Evolutionary conservation across 1,140 invertebrate species (phyloP).

Genomic region (Caenorhabditis tropicalis): DNA sequence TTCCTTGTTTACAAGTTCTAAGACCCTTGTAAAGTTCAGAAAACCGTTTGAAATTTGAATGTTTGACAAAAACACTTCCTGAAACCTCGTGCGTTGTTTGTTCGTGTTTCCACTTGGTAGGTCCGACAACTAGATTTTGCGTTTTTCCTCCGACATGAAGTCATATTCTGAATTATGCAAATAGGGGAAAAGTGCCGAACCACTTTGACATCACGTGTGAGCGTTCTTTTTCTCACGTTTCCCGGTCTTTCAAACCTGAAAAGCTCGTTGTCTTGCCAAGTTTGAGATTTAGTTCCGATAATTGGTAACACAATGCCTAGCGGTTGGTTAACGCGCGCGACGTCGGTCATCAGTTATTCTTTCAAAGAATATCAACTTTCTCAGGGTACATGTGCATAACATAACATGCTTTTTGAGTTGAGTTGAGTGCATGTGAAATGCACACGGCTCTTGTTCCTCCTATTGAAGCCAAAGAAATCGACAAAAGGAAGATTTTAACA

Average conservation of each 20-base stretch:
- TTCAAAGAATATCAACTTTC: slow-evolving; percentile 32
- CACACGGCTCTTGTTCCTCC: background rate
- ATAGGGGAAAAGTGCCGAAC: background rate
- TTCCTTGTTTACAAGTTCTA: background rate
- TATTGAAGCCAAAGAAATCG: background rate
- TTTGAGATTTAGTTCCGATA: background rate
- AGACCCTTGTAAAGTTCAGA: background rate
- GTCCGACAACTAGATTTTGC: background rate
- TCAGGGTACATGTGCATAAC: slow-evolving; percentile 22
- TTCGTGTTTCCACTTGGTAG: background rate
- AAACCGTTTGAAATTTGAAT: background rate
- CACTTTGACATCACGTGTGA: background rate
- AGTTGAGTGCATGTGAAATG: slow-evolving; percentile 25
- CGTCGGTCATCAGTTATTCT: slow-evolving; percentile 6
- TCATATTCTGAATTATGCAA: slow-evolving; percentile 24
- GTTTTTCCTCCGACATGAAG: background rate
- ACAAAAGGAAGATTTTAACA: background rate
- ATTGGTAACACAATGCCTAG: slow-evolving; percentile 26
- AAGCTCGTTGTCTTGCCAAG: background rate
- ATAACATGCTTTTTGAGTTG: slow-evolving; percentile 21
- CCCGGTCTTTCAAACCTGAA: background rate
- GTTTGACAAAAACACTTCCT: background rate
- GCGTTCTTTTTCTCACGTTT: background rate
- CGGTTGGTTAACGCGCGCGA: background rate
- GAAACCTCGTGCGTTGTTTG: background rate